Evolutionary conservation across 92 coral and sea anemone species (phyloP).

Genomic region (Zoanthus sociatus): DNA sequence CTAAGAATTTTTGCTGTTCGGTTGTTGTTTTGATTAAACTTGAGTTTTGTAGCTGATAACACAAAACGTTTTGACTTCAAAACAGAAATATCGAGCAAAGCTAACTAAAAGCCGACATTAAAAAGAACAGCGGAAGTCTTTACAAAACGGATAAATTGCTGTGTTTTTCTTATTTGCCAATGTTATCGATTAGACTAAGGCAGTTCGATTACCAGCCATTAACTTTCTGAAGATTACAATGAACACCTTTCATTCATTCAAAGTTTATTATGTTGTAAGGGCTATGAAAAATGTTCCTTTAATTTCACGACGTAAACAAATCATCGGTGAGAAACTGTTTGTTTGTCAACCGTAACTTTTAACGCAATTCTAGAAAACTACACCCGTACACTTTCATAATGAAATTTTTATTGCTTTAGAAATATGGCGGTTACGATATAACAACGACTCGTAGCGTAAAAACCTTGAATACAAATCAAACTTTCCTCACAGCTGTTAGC

Average conservation of each 20-base stretch:
- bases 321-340: background rate
- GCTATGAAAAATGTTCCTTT: conserved; percentile 3
- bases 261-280: conserved; percentile 17
- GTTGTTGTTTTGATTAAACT: background rate
- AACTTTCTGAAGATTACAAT: background rate
- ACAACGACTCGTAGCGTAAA: background rate
- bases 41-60: background rate
- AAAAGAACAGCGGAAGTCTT: background rate
- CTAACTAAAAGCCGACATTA: conserved; percentile 1
- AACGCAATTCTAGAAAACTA: background rate
- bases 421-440: conserved; percentile 2
- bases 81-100: background rate
- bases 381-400: conserved; percentile 20
- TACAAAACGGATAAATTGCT: conserved; percentile 11
- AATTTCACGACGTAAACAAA: background rate
- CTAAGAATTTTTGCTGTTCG: background rate
- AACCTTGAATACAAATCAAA: background rate
- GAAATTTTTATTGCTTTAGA: conserved; percentile 46
- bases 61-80: background rate
- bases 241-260: conserved; percentile 16
- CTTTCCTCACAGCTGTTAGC: conserved; percentile 11
- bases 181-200: conserved; percentile 13
- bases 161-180: conserved; percentile 17
- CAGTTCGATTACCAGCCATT: conserved; percentile 17
- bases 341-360: conserved; percentile 8